These are phyloP conservation scores for Corythoichthys haematopterus DNA, from an alignment of 2,113 vertebrate species.

Conservation along the genomic window DNA sequence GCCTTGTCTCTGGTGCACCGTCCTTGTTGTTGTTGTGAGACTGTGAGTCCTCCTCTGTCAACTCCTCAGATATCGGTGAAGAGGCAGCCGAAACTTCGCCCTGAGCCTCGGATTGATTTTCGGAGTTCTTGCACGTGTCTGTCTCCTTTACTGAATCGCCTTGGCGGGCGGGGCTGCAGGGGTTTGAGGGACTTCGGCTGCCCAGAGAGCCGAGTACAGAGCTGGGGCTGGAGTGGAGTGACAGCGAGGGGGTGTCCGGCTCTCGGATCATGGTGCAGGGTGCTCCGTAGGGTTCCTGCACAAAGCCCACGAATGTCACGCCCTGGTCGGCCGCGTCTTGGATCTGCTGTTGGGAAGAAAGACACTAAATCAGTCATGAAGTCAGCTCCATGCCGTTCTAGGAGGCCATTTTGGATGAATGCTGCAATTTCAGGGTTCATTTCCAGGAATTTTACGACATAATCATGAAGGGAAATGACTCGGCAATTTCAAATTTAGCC, in stretches of 20 bases:
- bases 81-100: conserved; percentile 25
- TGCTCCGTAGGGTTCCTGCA: conserved; percentile 79
- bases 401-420: not conserved
- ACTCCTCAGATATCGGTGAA: conserved; percentile 43
- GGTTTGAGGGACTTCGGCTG: conserved; percentile 55
- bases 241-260: conserved; percentile 67
- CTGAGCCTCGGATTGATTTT: conserved; percentile 19
- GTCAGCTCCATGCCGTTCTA: not conserved
- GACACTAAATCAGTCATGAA: not conserved
- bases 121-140: not conserved
- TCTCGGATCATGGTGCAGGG: conserved; percentile 57
- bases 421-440: no score
- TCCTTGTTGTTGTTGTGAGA: conserved; percentile 72
- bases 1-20: conserved; percentile 36
- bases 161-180: conserved; percentile 45
- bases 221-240: conserved; percentile 76
- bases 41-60: conserved; percentile 56
- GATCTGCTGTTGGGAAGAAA: conserved; percentile 73
- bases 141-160: conserved; percentile 8
- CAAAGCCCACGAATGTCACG: conserved; percentile 87
- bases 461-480: not conserved
- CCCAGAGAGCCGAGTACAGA: conserved; percentile 69
- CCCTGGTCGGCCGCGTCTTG: conserved; percentile 91
- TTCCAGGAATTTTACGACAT: no score
- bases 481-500: not conserved